phyloP scores from a whole-genome alignment of 1,140 invertebrate genomes.

The Venustaconcha ellipsiformis region DNA sequence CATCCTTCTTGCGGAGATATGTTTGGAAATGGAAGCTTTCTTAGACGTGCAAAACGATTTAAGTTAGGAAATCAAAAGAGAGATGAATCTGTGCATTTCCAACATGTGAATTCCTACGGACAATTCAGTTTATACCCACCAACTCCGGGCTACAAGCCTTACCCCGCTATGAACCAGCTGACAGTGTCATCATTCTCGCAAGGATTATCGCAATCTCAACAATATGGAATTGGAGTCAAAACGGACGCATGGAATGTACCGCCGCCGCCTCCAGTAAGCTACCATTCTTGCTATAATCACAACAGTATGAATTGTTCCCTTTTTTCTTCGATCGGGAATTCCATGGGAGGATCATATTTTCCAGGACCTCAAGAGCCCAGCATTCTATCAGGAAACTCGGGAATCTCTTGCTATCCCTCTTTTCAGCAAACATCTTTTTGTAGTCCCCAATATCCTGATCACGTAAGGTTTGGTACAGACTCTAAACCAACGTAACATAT shows the following conservation, averaged over 20 bases:
- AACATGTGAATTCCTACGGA: conserved; percentile 53
- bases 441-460: conserved; percentile 40
- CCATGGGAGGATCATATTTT: conserved; percentile 34
- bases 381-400: conserved; percentile 22
- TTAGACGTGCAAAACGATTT: conserved; percentile 90
- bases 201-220: conserved; percentile 47
- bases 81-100: conserved; percentile 37
- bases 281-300: conserved; percentile 45
- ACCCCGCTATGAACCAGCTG: conserved; percentile 53
- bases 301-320: conserved; percentile 42
- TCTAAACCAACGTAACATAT: too few species aligned
- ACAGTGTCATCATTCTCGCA: conserved; percentile 45
- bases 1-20: conserved; percentile 92
- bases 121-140: conserved; percentile 56
- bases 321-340: conserved; percentile 32
- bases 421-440: conserved; percentile 50
- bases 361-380: conserved; percentile 36
- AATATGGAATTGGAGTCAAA: conserved; percentile 43
- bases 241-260: conserved; percentile 44
- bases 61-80: conserved; percentile 71
- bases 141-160: conserved; percentile 53
- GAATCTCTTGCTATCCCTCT: conserved; percentile 35
- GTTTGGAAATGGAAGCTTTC: conserved; percentile 94
- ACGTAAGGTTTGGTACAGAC: conserved; percentile 20
- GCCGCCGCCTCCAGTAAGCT: conserved; percentile 18